phyloP scores from a whole-genome alignment of 2,113 vertebrate genomes.

The Strix aluco region DNA sequence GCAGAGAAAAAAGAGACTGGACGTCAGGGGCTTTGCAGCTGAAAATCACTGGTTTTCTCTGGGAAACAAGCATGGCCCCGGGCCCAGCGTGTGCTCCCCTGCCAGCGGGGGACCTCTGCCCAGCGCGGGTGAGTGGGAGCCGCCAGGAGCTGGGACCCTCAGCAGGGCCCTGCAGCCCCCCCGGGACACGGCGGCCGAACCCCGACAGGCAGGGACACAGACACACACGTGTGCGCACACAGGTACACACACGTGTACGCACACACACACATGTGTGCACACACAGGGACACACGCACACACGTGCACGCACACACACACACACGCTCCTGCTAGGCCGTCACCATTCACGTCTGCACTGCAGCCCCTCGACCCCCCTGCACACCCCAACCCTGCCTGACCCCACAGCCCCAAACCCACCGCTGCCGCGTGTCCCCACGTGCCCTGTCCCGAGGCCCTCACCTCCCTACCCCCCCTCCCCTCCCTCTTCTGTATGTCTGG shows the following conservation, averaged over 20 bases:
- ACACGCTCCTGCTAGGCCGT: too few species aligned
- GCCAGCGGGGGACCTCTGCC: neutral
- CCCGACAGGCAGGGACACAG: neutral
- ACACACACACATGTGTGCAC: too few species aligned
- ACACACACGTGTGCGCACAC: too few species aligned
- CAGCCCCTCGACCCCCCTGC: neutral
- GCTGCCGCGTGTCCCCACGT: accelerated
- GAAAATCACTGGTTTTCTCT: neutral
- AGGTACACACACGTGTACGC: too few species aligned
- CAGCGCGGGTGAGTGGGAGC: too few species aligned
- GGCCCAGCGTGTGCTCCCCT: neutral
- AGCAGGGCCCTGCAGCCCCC: neutral
- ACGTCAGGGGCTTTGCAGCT: neutral
- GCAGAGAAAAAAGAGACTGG: neutral
- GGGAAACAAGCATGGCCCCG: neutral
- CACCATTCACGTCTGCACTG: neutral
- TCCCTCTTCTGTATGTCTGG: neutral
- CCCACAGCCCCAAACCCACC: neutral
- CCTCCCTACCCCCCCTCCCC: too few species aligned
- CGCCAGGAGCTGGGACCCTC: neutral
- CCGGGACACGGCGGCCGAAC: too few species aligned
- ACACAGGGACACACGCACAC: neutral
- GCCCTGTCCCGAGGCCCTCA: neutral
- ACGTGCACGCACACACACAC: accelerated
- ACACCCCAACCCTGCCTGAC: neutral